phyloP scores from a whole-genome alignment of 2,888 invertebrate species.

The Drosophila percnosoma region DNA sequence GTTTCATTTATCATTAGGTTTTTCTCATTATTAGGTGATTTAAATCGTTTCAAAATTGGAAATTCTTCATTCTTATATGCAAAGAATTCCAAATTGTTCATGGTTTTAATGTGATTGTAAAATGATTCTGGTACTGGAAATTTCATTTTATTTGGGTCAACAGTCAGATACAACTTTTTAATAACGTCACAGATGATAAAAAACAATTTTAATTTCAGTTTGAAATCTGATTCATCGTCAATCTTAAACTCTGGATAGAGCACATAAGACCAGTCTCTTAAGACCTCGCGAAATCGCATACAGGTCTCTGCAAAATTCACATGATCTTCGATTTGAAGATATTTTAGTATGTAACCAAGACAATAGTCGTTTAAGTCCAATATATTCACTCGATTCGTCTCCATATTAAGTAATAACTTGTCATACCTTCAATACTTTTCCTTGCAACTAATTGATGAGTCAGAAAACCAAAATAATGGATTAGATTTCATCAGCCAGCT shows the following conservation, averaged over 20 bases:
- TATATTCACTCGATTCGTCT: constrained; percentile 5
- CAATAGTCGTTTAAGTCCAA: constrained; percentile 40
- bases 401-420: background rate
- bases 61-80: constrained; percentile 21
- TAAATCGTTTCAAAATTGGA: background rate
- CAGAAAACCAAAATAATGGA: background rate
- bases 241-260: constrained; percentile 28
- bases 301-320: constrained; percentile 29
- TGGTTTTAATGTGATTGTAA: constrained; percentile 18
- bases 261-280: constrained; percentile 23
- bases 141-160: background rate
- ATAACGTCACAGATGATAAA: constrained; percentile 19
- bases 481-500: constrained; percentile 22
- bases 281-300: constrained; percentile 5
- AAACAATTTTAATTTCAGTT: constrained; percentile 24
- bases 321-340: constrained; percentile 25
- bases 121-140: background rate
- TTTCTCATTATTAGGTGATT: background rate
- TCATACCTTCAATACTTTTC: background rate
- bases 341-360: constrained; percentile 23
- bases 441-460: background rate
- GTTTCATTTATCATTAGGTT: constrained; percentile 1
- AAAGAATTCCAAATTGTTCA: constrained; percentile 31
- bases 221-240: background rate
- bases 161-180: constrained; percentile 16